phyloP scores from a whole-genome alignment of 2,888 invertebrate genomes.

The Drosophila nr. perissopoda region DNA sequence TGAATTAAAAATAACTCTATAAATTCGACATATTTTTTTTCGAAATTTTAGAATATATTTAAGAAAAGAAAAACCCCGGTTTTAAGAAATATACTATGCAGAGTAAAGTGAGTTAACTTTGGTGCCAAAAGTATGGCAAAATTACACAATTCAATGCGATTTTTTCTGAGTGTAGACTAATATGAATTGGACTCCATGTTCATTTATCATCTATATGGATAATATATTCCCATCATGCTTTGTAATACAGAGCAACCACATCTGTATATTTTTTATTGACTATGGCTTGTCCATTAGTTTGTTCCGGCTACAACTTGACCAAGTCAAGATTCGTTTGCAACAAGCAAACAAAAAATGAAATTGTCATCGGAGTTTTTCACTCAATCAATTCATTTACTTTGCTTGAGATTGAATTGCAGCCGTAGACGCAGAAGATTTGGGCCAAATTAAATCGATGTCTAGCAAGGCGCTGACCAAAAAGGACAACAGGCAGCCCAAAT shows the following conservation, averaged over 20 bases:
- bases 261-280: neutral
- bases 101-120: too few relatives aligned
- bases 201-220: neutral
- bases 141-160: neutral
- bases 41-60: too few relatives aligned
- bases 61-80: neutral
- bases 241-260: neutral
- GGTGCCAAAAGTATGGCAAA: neutral
- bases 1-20: too few relatives aligned
- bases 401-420: conserved; percentile 38
- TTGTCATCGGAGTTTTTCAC: conserved; percentile 1
- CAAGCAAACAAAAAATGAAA: neutral
- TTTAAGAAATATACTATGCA: too few relatives aligned
- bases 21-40: too few relatives aligned
- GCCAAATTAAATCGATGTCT: conserved; percentile 60
- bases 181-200: neutral
- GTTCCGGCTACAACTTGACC: neutral
- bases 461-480: conserved; percentile 28
- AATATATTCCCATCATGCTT: neutral
- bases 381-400: conserved; percentile 36
- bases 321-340: neutral
- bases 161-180: neutral
- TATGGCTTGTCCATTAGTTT: neutral
- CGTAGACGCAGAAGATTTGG: conserved; percentile 36
- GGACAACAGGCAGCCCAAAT: neutral